Evolutionary conservation across 30 jellyfish, hydroid and myxozoan genomes (phyloP).

Genomic region (Hydractinia echinata): DNA sequence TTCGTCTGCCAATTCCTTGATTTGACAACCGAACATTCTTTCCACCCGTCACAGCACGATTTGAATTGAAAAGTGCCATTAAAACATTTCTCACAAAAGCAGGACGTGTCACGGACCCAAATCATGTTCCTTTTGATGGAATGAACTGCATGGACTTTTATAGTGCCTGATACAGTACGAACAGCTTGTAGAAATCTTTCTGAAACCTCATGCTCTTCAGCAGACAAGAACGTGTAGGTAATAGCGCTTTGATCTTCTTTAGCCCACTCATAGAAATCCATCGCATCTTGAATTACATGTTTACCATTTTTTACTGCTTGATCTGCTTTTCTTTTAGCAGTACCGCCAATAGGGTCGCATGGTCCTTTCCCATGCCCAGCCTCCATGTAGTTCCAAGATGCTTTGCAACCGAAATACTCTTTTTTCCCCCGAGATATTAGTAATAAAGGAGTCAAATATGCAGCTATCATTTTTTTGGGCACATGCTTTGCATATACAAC

Average conservation of each 20-base stretch:
- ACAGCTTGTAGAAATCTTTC: not conserved
- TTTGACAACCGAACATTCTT: too few relatives aligned
- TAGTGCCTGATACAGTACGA: conserved; percentile 3
- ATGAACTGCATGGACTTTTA: conserved; percentile 10
- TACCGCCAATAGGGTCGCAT: conserved; percentile 28
- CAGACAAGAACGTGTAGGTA: not conserved
- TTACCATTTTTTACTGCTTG: conserved; percentile 19
- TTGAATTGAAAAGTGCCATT: not conserved
- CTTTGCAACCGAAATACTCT: not conserved
- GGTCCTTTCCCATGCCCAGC: conserved; percentile 16
- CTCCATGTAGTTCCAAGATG: conserved; percentile 25
- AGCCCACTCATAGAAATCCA: conserved; percentile 9
- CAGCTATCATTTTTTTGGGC: too few relatives aligned
- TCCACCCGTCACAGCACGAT: conserved; percentile 12
- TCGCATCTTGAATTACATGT: conserved; percentile 23
- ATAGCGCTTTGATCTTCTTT: conserved; percentile 16
- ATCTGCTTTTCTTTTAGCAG: conserved; percentile 20
- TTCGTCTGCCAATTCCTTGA: too few relatives aligned
- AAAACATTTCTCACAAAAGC: not conserved
- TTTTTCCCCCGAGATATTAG: too few relatives aligned
- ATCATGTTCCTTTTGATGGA: not conserved
- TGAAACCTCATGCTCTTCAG: not conserved
- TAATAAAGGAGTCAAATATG: too few relatives aligned
- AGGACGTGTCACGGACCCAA: conserved; percentile 13
- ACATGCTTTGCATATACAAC: too few relatives aligned